These are phyloP conservation scores for Philonicus albiceps DNA, from an alignment of 2,888 invertebrate genomes.

Conservation along the genomic window DNA sequence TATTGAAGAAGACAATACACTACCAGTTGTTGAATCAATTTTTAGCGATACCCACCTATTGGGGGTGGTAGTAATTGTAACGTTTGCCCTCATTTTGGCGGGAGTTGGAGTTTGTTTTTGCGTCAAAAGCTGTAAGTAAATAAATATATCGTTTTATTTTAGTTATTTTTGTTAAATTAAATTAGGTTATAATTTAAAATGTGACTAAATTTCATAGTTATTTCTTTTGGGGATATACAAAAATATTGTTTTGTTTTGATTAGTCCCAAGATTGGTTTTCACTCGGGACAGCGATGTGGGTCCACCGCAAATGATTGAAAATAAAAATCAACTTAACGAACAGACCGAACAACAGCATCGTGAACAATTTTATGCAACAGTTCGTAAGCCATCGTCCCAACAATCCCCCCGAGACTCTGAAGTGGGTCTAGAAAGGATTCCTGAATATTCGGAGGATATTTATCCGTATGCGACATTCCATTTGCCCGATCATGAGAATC, in stretches of 20 bases:
- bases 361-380: conserved; percentile 67
- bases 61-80: conserved; percentile 58
- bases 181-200: no score
- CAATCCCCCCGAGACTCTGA: conserved; percentile 61
- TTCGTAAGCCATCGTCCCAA: conserved; percentile 64
- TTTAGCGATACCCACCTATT: conserved; percentile 59
- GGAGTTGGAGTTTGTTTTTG: conserved; percentile 67
- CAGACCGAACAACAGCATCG: conserved; percentile 54
- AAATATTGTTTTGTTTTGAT: neutral
- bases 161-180: no score
- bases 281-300: conserved; percentile 55
- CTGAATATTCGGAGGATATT: conserved; percentile 70
- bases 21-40: conserved; percentile 54
- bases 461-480: conserved; percentile 71
- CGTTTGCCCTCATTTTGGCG: conserved; percentile 66
- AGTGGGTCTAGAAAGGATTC: conserved; percentile 66
- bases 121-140: conserved; percentile 66
- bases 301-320: conserved; percentile 53
- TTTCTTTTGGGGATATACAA: neutral
- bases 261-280: conserved; percentile 57
- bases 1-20: conserved; percentile 53
- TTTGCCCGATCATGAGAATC: conserved; percentile 67
- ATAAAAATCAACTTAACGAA: conserved; percentile 50
- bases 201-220: neutral
- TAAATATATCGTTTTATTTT: no score